phyloP scores from a whole-genome alignment of 37 sponge, comb jelly and placozoan genomes.

The Spongilla lacustris region DNA sequence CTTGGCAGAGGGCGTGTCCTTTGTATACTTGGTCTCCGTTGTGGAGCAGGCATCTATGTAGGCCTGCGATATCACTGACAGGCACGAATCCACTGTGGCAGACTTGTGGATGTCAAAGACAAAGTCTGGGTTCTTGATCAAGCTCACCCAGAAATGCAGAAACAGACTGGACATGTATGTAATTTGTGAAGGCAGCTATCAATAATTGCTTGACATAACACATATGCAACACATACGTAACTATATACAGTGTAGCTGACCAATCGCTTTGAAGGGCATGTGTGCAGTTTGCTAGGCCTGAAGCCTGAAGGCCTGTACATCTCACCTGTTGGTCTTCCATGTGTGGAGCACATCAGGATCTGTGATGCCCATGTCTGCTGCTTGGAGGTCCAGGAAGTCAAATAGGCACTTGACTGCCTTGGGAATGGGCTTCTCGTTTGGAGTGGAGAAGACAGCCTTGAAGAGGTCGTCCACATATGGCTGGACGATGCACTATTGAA shows the following conservation, averaged over 20 bases:
- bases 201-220: no score
- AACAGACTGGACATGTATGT: constrained; percentile 20
- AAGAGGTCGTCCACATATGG: constrained; percentile 93
- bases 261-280: no score
- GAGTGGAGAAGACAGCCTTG: constrained; percentile 69
- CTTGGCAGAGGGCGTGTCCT: constrained; percentile 90
- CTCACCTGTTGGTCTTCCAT: constrained; percentile 96
- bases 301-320: no score
- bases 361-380: constrained; percentile 50
- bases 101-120: constrained; percentile 96
- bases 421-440: constrained; percentile 68
- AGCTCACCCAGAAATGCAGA: constrained; percentile 95
- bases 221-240: no score
- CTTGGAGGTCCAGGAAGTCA: constrained; percentile 95
- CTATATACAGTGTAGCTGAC: no score
- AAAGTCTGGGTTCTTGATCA: constrained; percentile 99
- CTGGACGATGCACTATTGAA: constrained; percentile 83
- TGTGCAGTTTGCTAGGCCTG: no score
- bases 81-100: constrained; percentile 88
- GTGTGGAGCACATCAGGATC: constrained; percentile 88
- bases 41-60: constrained; percentile 83
- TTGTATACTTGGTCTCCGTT: constrained; percentile 50
- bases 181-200: no score
- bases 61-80: constrained; percentile 86
- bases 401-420: constrained; percentile 94